phyloP scores from a whole-genome alignment of 2,113 vertebrate species.

The Narcine bancroftii region DNA sequence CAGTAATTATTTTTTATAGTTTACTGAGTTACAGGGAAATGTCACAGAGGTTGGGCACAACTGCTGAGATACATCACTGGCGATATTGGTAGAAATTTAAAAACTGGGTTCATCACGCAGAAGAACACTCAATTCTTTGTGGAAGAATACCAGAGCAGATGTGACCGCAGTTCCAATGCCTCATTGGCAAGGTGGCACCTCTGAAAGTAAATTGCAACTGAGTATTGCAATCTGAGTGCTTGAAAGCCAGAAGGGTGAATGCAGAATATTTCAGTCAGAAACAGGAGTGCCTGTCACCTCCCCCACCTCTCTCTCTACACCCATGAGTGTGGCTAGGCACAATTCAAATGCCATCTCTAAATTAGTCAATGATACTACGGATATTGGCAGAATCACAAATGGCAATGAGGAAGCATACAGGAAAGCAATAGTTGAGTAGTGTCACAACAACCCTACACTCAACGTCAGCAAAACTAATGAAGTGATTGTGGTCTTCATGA shows the following conservation, averaged over 20 bases:
- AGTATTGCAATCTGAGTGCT: not conserved
- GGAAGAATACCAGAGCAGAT: not conserved
- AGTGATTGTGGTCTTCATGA: too few species aligned
- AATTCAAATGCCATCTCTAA: too few species aligned
- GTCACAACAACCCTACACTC: too few species aligned
- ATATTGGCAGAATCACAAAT: too few species aligned
- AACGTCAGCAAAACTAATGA: too few species aligned
- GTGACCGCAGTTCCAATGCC: not conserved
- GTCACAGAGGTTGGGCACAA: not conserved
- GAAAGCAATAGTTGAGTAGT: too few species aligned
- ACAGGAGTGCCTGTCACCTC: not conserved
- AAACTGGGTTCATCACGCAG: not conserved
- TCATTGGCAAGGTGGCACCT: not conserved
- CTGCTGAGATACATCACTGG: not conserved
- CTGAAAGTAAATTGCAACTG: not conserved
- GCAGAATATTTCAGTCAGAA: not conserved
- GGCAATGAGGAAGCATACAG: too few species aligned
- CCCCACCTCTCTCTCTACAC: too few species aligned
- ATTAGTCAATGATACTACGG: too few species aligned
- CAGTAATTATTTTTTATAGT: too few species aligned
- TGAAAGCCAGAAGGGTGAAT: not conserved
- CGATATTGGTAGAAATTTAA: not conserved
- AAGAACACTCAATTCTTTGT: not conserved
- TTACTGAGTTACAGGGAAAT: not conserved
- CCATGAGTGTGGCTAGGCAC: too few species aligned